A percentile compares a stretch with the other conserved stretches of the same genome.
phyloP scores from a whole-genome alignment of 2,797 vertebrate genomes.

The Cyprinella venusta region DNA sequence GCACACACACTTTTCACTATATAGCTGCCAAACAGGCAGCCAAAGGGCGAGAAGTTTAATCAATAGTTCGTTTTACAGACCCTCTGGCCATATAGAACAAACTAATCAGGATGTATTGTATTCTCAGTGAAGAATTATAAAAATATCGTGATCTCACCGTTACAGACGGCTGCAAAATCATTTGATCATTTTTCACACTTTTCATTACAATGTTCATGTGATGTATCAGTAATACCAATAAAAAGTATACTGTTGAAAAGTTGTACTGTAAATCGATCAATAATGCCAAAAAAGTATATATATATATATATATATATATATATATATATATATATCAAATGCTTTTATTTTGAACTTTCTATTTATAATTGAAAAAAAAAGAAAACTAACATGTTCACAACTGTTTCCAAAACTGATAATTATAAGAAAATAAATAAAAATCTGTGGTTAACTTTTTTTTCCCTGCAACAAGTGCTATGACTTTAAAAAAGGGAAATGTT shows the following conservation, averaged over 20 bases:
- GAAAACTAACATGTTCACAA: not conserved
- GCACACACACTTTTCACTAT: conserved; percentile 47
- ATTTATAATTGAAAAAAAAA: no score
- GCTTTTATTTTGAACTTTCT: not conserved
- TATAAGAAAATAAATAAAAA: not conserved
- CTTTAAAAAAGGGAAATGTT: not conserved
- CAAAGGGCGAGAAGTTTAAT: conserved; percentile 33
- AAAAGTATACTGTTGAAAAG: not conserved
- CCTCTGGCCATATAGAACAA: conserved; percentile 26
- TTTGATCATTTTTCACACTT: not conserved
- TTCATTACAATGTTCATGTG: not conserved
- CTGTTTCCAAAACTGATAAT: not conserved
- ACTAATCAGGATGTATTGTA: conserved; percentile 43
- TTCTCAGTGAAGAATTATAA: conserved; percentile 9
- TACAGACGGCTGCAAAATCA: conserved; percentile 20
- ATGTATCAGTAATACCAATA: not conserved
- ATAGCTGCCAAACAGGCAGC: conserved; percentile 46
- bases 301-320: no score
- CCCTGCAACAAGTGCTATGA: not conserved
- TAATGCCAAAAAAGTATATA: no score
- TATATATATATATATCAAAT: no score
- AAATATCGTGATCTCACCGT: conserved; percentile 20
- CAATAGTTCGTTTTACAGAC: conserved; percentile 43
- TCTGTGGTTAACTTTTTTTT: not conserved
- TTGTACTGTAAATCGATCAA: not conserved